Evolutionary conservation across 2,113 vertebrate species (phyloP).

Genomic region (Orcinus orca): DNA sequence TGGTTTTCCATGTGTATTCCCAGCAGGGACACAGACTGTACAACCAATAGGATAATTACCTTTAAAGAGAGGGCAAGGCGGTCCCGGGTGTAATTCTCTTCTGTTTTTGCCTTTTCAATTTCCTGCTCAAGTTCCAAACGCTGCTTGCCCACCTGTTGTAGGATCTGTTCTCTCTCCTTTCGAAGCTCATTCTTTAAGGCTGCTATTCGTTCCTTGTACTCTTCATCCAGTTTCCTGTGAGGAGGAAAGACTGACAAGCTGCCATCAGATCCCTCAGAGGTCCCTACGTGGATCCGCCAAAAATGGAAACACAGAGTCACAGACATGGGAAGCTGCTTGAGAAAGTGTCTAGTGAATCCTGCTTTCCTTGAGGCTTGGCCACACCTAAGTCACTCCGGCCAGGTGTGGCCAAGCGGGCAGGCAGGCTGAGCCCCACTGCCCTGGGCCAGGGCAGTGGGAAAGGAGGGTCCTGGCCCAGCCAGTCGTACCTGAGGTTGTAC

Average conservation of each 20-base stretch:
- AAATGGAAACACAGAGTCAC: background rate
- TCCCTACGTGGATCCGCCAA: background rate
- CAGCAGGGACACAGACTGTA: background rate
- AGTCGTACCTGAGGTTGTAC: constrained; percentile 89
- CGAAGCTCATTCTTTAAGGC: constrained; percentile 86
- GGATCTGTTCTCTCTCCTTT: constrained; percentile 91
- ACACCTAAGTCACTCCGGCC: background rate
- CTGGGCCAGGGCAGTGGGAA: background rate
- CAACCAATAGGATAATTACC: constrained; percentile 76
- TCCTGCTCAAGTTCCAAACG: constrained; percentile 89
- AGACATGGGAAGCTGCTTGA: background rate
- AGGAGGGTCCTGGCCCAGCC: background rate
- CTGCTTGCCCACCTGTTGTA: constrained; percentile 90
- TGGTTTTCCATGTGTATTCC: background rate
- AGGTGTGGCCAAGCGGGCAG: background rate
- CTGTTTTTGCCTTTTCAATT: constrained; percentile 88
- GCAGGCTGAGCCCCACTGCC: background rate
- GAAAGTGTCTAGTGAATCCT: background rate
- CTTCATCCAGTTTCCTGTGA: constrained; percentile 93
- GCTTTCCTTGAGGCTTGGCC: background rate
- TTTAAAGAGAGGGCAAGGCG: constrained; percentile 91
- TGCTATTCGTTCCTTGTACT: constrained; percentile 89
- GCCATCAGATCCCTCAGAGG: background rate
- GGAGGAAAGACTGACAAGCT: background rate
- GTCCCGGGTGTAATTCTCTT: constrained; percentile 90